Evolutionary conservation across 2,797 vertebrate species (phyloP), one percentile per base, ranked within the genome.

Genomic region (Gymnocypris eckloni): DNA sequence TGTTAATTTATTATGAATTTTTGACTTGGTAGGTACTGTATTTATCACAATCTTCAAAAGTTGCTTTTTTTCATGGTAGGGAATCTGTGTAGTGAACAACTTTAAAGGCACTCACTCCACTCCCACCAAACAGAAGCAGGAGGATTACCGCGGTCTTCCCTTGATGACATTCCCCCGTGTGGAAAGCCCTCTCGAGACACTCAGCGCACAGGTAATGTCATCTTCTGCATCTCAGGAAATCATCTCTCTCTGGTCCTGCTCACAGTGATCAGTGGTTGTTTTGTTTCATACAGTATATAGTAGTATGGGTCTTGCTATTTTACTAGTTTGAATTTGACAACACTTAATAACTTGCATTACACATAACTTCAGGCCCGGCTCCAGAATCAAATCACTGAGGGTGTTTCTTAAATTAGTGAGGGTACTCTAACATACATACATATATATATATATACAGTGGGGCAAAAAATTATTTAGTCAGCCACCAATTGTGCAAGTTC

Each of bases 161-260:
- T 92, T 99, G 88, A 99, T 99, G 97, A 97, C 98, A 87, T 99
- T 99, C 93, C 98, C 98, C 28, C 97, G 97, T 87, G 97, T 99
- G 90, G 98, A 99, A 93, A 99, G 97, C 92, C 98, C 98, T 66
- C 95, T 99, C 93, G 98, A 99, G 94, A 99, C 98, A 43, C 90
- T 99, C 93, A 99, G 98, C 89, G 98, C 98, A 92, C 98, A 99
- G 98, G 98, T 99, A 94, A 12, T 33, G n/a, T 54, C 4, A 4
- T 79, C n/a, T 45, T 28, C 39, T 33, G 16, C 25, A 10, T 43
- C 39, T 25, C 39, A 25, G 37, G 5, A 28, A 50, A 33, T 18
- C 72, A 75, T 16, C 43, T 10, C 39, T 70, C 18, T 22, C 4
- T 70, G 10, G 18, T n/a, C 12, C 22, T 72, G n/a, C 70, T 28